A percentile compares a stretch with the other conserved stretches of the same genome.
phyloP scores from a whole-genome alignment of 2,797 vertebrate species.

The Tarsius wallacei region DNA sequence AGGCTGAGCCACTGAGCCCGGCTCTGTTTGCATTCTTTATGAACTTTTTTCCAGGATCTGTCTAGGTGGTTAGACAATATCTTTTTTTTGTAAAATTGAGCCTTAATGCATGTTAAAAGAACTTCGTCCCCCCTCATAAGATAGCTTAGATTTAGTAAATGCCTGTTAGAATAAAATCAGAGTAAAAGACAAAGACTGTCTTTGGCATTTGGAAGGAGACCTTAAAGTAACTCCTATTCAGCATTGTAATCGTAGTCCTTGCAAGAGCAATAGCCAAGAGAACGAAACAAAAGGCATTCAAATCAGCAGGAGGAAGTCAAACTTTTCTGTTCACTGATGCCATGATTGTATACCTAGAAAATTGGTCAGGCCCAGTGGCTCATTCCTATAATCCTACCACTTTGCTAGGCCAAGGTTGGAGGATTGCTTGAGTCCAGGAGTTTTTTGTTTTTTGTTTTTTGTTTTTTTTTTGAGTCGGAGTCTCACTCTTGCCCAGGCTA shows the following conservation, averaged over 20 bases:
- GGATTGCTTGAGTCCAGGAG: too few species aligned
- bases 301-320: too few species aligned
- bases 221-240: background rate
- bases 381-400: too few species aligned
- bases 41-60: background rate
- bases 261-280: too few species aligned
- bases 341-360: too few species aligned
- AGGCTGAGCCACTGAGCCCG: too few species aligned
- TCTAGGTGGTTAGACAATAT: background rate
- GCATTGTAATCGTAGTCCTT: background rate
- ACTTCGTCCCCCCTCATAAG: background rate
- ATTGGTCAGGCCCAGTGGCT: too few species aligned
- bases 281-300: too few species aligned
- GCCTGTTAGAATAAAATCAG: background rate
- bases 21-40: slow-evolving; percentile 3
- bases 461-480: background rate
- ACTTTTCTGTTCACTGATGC: too few species aligned
- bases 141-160: slow-evolving; percentile 2
- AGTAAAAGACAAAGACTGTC: background rate
- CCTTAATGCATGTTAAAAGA: slow-evolving; percentile 17
- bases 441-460: too few species aligned
- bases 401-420: too few species aligned
- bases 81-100: slow-evolving; percentile 5
- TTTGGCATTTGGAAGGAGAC: slow-evolving; percentile 42
- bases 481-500: background rate